Evolutionary conservation across 1,140 invertebrate genomes (phyloP), one percentile per base, ranked within the genome.

Genomic region (Pachyrhynchus sulphureomaculatus): DNA sequence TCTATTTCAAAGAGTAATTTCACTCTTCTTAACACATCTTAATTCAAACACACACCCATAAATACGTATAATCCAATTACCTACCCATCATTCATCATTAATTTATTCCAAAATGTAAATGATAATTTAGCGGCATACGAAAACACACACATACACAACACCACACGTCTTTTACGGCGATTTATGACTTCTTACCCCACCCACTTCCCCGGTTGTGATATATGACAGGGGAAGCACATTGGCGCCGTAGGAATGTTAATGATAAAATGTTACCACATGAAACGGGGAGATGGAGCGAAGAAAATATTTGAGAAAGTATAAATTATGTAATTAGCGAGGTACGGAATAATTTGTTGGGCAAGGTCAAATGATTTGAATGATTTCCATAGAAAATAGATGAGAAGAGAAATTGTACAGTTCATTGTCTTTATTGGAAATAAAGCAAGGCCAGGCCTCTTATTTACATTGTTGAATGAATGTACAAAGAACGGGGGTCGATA

Each of bases 211-310:
- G 26, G 13, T 66, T 39, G 47, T 66, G 59, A 72, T 72, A 67
- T 67, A 72, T 70, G 65, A 64, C 51, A 53, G 56, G 65, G 60
- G 62, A 69, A 66, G 41, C 54, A 57, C 67, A 61, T 64, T 68
- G 66, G 63, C 62, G 64, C 64, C 65, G n/a, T 54, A 54, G 55
- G 68, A 70, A 70, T 70, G 68, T 70, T 70, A 70, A 70, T 67
- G 67, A 68, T 67, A 68, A 66, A 68, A 62, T 51, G 53, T 62
- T 61, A 66, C 64, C 57, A 55, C 47, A 54, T 60, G 53, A 58
- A 21, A 29, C 29, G 29, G 49, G 42, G 23, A 33, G 34, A 53
- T 39, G 41, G 32, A 29, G 45, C 34, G 48, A 15, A 21, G 39
- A 58, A 52, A 51, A 33, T 39, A 33, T 52, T 17, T 44, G 9